Percentiles rank a stretch among this genome's conserved stretches.
Evolutionary conservation across 1,140 invertebrate genomes (phyloP).

Genomic region (Venustaconcha ellipsiformis): DNA sequence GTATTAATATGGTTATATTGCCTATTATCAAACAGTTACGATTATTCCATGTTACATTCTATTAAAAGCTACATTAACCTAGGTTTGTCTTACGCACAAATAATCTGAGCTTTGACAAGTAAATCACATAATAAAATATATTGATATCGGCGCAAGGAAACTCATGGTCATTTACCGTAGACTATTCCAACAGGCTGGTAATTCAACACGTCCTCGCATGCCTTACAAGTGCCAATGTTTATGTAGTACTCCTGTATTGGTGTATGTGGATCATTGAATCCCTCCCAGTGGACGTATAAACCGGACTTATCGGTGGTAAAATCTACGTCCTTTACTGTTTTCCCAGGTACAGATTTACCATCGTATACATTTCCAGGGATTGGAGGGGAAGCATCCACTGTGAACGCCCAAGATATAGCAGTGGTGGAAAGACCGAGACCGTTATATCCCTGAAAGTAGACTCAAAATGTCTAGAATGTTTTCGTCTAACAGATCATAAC

Average conservation of each 20-base stretch:
- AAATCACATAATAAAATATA: neutral
- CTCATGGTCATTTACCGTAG: constrained; percentile 1
- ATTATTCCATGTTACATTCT: neutral
- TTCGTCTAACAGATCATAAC: too few relatives aligned
- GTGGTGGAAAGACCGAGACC: constrained; percentile 25
- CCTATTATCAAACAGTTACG: neutral
- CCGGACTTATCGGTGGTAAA: neutral
- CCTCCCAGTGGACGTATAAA: constrained; percentile 27
- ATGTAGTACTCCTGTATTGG: constrained; percentile 24
- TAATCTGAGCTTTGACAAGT: neutral
- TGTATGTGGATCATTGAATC: constrained; percentile 32
- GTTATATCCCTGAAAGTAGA: constrained; percentile 34
- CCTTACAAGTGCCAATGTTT: constrained; percentile 32
- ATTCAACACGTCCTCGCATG: constrained; percentile 33
- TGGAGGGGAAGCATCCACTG: constrained; percentile 27
- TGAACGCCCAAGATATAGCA: constrained; percentile 16
- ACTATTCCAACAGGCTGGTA: constrained; percentile 18
- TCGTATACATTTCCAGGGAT: constrained; percentile 34
- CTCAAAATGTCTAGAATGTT: neutral
- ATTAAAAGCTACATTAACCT: neutral
- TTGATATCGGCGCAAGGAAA: neutral
- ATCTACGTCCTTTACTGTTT: constrained; percentile 6
- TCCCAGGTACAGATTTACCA: constrained; percentile 9
- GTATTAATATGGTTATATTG: neutral
- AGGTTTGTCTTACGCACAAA: neutral